Evolutionary conservation across 2,113 vertebrate genomes (phyloP).

Genomic region (Sinocyclocheilus anophthalmus): DNA sequence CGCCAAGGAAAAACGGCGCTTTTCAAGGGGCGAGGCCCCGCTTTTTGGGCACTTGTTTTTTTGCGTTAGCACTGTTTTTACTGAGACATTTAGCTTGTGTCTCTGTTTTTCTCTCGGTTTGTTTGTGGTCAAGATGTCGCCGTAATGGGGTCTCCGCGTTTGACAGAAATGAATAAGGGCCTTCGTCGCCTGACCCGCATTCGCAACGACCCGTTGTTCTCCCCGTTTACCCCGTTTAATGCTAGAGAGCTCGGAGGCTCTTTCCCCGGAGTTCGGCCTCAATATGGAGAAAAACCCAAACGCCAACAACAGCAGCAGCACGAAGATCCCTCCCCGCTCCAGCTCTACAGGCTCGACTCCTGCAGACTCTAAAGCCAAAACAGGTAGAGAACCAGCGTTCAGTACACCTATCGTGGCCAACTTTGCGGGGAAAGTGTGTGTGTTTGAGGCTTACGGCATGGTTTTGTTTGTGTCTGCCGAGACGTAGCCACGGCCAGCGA

Average conservation of each 20-base stretch:
- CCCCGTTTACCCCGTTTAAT: slow-evolving; percentile 71
- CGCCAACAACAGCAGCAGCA: slow-evolving; percentile 71
- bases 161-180: slow-evolving; percentile 92
- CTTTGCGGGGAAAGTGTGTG: neutral
- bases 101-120: slow-evolving; percentile 72
- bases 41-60: slow-evolving; percentile 67
- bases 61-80: slow-evolving; percentile 53
- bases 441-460: neutral
- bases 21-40: slow-evolving; percentile 71
- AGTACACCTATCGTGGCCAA: neutral
- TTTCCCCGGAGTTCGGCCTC: slow-evolving; percentile 80
- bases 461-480: slow-evolving; percentile 14
- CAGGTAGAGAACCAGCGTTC: slow-evolving; percentile 74
- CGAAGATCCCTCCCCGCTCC: slow-evolving; percentile 86
- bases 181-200: slow-evolving; percentile 80
- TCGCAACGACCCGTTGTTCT: slow-evolving; percentile 56
- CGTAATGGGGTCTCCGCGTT: slow-evolving; percentile 91
- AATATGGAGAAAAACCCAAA: slow-evolving; percentile 84
- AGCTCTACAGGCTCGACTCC: slow-evolving; percentile 85
- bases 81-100: slow-evolving; percentile 77
- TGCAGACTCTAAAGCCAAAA: slow-evolving; percentile 93
- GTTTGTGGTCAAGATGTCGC: slow-evolving; percentile 87
- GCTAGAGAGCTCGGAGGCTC: slow-evolving; percentile 76
- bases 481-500: neutral
- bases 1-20: slow-evolving; percentile 45